Evolutionary conservation across 2,888 invertebrate genomes (phyloP), one percentile per base, ranked within the genome.

Genomic region (Atherix ibis): DNA sequence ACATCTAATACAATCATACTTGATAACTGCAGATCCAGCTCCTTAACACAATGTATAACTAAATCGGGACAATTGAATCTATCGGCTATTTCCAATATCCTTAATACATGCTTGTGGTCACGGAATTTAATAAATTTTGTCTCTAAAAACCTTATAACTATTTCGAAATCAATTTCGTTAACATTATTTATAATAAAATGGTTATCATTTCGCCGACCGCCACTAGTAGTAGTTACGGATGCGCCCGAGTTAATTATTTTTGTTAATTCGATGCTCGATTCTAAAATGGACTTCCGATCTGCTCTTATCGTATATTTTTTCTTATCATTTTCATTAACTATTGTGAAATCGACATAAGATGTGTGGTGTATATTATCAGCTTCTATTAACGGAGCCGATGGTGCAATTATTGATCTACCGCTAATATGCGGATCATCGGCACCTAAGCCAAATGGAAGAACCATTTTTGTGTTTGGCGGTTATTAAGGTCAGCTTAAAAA

Each of bases 1-100:
- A 62, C 53, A 40, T 61, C 59, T 41, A 62, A 36, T 3, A 58
- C 62, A 29, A 57, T 61, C 34, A 53, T 51, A 41, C 56, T 52
- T 35, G 56, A 54, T 25, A 62, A 47, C 40, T 57, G 54, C 31
- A 58, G 46, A 48, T 62, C 62, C 33, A 62, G 47, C 45, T 62
- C 60, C 34, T 58, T 56, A 35, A 60, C 57, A 41, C 60, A 59
- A 38, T 58, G 55, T 19, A 56, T 59, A 12, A 59, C 56, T 46
- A 62, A 45, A 46, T 60, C 61, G 28, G 61, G 60, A 42, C 61
- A 61, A 46, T 60, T 58, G 42, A 52, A 62, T 32, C 56, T 52
- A 44, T 58, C 58, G 33, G 61, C 53, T 40, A 61, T 44, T 39
- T 61, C 58, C 19, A 61, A 48, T 40, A 61, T 56, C 37, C 56